Conservation (phyloP, 2,888 invertebrate species). For the Xanthorhoe spadicearia region DNA sequence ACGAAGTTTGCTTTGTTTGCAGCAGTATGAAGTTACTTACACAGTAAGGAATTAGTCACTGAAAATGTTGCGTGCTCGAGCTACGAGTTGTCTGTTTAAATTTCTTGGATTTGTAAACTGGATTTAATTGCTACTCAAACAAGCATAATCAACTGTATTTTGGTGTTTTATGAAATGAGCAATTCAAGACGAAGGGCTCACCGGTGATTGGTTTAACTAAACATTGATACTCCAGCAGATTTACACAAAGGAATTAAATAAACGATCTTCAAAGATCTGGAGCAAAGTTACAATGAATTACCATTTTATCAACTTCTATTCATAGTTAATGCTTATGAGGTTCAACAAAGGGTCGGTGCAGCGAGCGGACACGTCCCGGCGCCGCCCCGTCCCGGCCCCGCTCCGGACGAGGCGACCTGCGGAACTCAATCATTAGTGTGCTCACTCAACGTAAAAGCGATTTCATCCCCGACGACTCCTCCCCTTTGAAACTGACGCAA, state of each 20-base stretch:
- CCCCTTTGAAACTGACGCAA: constrained; percentile 80
- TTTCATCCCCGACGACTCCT: constrained; percentile 75
- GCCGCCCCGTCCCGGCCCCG: constrained; percentile 46
- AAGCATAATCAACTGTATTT: background rate
- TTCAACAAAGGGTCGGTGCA: constrained; percentile 68
- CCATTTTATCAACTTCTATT: constrained; percentile 47
- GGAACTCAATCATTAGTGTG: constrained; percentile 85
- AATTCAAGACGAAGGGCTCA: background rate
- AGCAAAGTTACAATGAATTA: background rate
- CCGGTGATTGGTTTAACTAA: background rate
- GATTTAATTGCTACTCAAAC: background rate
- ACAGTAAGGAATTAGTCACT: background rate
- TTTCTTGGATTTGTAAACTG: background rate
- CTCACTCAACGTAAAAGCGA: constrained; percentile 82
- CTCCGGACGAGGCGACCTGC: constrained; percentile 59
- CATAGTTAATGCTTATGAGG: constrained; percentile 72
- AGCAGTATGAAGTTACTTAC: constrained; percentile 5
- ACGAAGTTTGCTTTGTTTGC: constrained; percentile 18
- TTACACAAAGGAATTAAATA: background rate
- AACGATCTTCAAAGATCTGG: background rate
- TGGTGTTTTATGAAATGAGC: background rate
- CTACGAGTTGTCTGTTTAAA: background rate
- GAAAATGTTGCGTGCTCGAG: background rate
- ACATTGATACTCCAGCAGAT: background rate
- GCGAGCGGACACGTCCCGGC: constrained; percentile 49